A percentile compares a stretch with the other conserved stretches of the same genome.
Conservation (phyloP, 2,113 vertebrate species). For the Cromileptes altivelis region DNA sequence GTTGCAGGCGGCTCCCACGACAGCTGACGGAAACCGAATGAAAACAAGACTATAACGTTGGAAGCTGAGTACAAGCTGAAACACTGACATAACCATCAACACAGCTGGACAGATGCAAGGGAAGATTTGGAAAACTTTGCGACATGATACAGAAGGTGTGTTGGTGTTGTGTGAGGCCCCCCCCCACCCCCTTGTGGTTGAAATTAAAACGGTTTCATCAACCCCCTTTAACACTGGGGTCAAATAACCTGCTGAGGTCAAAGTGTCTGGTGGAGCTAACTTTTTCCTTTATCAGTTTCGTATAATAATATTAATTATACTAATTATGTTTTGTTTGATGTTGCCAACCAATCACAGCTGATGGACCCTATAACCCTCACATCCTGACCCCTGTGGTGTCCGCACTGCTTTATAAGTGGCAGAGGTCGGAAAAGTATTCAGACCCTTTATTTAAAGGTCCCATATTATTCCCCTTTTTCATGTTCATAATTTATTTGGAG, state of each 20-base stretch:
- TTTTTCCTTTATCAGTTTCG: too few relatives aligned
- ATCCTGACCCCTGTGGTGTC: too few relatives aligned
- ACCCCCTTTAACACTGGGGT: neutral
- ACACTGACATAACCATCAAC: neutral
- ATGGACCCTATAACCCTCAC: neutral
- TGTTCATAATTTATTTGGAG: too few relatives aligned
- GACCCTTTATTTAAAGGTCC: too few relatives aligned
- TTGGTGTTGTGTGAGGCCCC: neutral
- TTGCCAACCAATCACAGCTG: neutral
- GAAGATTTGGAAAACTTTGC: neutral
- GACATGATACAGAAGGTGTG: too few relatives aligned
- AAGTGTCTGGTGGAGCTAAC: neutral
- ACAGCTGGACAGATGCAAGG: neutral
- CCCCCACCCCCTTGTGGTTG: slow-evolving; percentile 18
- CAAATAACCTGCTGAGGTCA: neutral
- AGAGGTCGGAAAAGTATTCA: too few relatives aligned
- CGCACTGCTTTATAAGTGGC: too few relatives aligned
- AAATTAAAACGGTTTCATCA: neutral
- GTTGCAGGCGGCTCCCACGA: too few relatives aligned
- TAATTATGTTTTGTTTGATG: neutral
- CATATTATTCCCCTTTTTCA: too few relatives aligned
- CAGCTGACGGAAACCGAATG: neutral
- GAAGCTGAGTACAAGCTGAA: neutral
- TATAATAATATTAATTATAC: neutral
- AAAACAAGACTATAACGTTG: neutral